Evolutionary conservation across 2,797 vertebrate genomes (phyloP).

Genomic region (Amphiprion clarkii): DNA sequence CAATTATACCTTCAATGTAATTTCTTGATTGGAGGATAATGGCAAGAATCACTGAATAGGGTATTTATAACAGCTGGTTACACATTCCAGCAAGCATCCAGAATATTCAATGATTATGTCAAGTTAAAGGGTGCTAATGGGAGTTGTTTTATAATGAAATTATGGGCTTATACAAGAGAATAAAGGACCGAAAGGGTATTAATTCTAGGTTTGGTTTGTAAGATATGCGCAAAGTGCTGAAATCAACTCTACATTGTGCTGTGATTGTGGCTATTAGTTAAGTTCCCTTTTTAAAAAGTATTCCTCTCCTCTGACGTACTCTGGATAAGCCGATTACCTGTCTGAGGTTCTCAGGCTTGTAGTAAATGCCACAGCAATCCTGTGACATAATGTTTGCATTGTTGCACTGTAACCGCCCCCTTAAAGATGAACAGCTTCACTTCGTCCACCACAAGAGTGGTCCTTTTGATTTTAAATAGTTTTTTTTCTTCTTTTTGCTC

Average conservation of each 20-base stretch:
- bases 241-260: not conserved
- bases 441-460: accelerated
- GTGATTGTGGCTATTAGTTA: not conserved
- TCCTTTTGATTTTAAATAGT: too few species aligned
- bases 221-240: not conserved
- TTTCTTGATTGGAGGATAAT: not conserved
- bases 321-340: conserved; percentile 53
- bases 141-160: not conserved
- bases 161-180: not conserved
- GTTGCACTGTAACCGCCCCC: not conserved
- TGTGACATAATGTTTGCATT: conserved; percentile 42
- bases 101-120: too few species aligned
- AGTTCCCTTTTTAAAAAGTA: not conserved
- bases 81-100: not conserved
- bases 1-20: not conserved
- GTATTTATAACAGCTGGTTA: not conserved
- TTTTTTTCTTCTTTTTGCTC: not conserved
- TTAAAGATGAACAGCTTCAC: not conserved
- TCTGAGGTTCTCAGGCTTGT: conserved; percentile 16
- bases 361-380: conserved; percentile 15
- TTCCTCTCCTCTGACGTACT: conserved; percentile 21
- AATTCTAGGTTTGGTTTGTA: not conserved
- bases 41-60: too few species aligned
- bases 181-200: not conserved
- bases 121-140: too few species aligned